Evolutionary conservation across 2,888 invertebrate species (phyloP), one percentile per base, ranked within the genome.

Genomic region (Lochmaea capreae): DNA sequence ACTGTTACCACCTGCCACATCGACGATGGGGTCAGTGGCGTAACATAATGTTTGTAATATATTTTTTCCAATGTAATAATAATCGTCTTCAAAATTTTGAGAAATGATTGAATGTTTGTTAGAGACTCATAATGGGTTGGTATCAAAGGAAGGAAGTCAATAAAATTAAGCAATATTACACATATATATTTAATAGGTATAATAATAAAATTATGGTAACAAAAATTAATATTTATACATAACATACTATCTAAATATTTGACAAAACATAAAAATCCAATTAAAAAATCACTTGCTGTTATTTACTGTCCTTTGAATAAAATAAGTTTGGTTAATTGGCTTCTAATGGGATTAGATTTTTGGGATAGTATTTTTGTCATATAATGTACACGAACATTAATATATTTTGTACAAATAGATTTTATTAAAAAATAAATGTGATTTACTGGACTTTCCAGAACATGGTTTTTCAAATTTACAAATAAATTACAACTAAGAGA

Each of bases 391-490:
- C 49, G 49, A 49, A 49, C 49, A 49, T n/a, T 49, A 49, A 49
- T 49, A 49, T 49, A 49, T 49, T 49, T 49, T n/a, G n/a, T 49
- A 49, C 49, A 49, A 49, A 49, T 49, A n/a, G 49, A 49, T 49
- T 49, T 49, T 49, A 49, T 49, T 49, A 49, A 49, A n/a, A 49
- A 49, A 49, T n/a, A 49, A 49, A 49, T 49, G n/a, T 49, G 49
- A 49, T 49, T 49, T 49, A 49, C 49, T 49, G 49, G 49, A 49
- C 49, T 49, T 49, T 49, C 14, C n/a, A 49, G 49, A 14, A 49
- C 49, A 49, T 49, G 49, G 14, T 49, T 5, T n/a, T 49, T 12
- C 49, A 49, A 49, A n/a, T 49, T 4, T 49, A 4, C 2, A 3
- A 49, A 14, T 49, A 49, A 49, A 49, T 49, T 49, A 49, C n/a